Evolutionary conservation across 2,888 invertebrate genomes (phyloP).

Genomic region (Leuctra nigra): DNA sequence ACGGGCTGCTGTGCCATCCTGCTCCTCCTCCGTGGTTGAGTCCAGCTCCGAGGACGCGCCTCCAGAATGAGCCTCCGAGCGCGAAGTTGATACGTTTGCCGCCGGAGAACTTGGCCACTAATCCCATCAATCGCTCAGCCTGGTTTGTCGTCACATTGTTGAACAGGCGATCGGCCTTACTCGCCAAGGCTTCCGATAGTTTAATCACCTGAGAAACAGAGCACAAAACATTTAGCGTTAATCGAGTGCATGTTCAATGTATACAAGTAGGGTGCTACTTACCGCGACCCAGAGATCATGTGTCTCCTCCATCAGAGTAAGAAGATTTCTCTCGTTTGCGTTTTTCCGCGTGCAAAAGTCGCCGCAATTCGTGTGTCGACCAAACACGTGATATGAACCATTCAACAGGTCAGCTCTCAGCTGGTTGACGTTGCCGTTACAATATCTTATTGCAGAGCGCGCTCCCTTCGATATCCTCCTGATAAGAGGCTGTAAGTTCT

Average conservation of each 20-base stretch:
- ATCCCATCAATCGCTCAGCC: slow-evolving; percentile 20
- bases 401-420: slow-evolving; percentile 17
- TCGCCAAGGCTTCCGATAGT: slow-evolving; percentile 11
- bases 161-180: slow-evolving; percentile 16
- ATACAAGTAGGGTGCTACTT: not conserved
- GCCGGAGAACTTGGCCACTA: slow-evolving; percentile 19
- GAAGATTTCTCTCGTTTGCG: slow-evolving; percentile 2
- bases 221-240: too few species aligned
- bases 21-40: slow-evolving; percentile 4
- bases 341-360: slow-evolving; percentile 14
- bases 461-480: slow-evolving; percentile 14
- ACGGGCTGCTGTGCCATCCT: not conserved
- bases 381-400: slow-evolving; percentile 21
- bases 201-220: too few species aligned
- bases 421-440: not conserved
- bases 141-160: slow-evolving; percentile 20
- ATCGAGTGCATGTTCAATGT: not conserved
- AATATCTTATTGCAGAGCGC: slow-evolving; percentile 11
- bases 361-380: slow-evolving; percentile 17
- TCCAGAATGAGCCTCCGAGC: not conserved
- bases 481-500: not conserved
- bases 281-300: not conserved
- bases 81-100: slow-evolving; percentile 16
- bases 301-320: not conserved
- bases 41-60: slow-evolving; percentile 6